Percentiles rank a stretch among this genome's conserved stretches.
phyloP scores from a whole-genome alignment of 1,140 invertebrate species.

The Coelopa frigida region DNA sequence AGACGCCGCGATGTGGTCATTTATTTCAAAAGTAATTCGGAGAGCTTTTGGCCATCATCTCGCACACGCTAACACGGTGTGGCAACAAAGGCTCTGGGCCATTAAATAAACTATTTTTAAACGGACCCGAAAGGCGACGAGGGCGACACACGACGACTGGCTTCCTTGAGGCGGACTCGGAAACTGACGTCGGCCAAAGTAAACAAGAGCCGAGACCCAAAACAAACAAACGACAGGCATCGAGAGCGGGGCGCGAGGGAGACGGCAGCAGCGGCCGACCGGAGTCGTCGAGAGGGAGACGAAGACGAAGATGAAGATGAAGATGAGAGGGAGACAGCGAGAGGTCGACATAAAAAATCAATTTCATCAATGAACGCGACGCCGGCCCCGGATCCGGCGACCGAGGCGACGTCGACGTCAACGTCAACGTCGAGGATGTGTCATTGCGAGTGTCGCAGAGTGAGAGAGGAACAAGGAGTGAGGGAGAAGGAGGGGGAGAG shows the following conservation, averaged over 20 bases:
- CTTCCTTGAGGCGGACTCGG: constrained; percentile 39
- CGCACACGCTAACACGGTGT: not conserved
- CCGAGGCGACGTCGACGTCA: not conserved
- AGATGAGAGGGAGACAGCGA: constrained; percentile 12
- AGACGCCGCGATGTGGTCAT: too few species aligned
- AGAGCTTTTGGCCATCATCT: too few species aligned
- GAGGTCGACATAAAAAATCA: constrained; percentile 44
- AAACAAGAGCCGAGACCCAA: constrained; percentile 45
- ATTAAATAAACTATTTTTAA: too few species aligned
- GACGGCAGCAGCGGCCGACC: constrained; percentile 14
- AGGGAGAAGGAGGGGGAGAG: not conserved
- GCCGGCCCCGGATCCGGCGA: constrained; percentile 1
- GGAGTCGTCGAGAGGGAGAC: not conserved
- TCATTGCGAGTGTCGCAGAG: not conserved
- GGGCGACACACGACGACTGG: constrained; percentile 18
- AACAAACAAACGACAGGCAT: too few species aligned
- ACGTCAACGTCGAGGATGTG: constrained; percentile 8
- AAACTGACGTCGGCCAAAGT: constrained; percentile 41
- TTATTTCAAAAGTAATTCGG: too few species aligned
- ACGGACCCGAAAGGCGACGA: not conserved
- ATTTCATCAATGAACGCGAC: constrained; percentile 38
- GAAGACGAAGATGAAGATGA: not conserved
- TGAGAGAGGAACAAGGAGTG: not conserved
- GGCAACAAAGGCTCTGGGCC: constrained; percentile 5
- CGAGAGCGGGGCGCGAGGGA: constrained; percentile 13